Percentiles rank a stretch among this genome's conserved stretches.
phyloP scores from a whole-genome alignment of 2,888 invertebrate genomes.

The Synanthedon andrenaeformis region DNA sequence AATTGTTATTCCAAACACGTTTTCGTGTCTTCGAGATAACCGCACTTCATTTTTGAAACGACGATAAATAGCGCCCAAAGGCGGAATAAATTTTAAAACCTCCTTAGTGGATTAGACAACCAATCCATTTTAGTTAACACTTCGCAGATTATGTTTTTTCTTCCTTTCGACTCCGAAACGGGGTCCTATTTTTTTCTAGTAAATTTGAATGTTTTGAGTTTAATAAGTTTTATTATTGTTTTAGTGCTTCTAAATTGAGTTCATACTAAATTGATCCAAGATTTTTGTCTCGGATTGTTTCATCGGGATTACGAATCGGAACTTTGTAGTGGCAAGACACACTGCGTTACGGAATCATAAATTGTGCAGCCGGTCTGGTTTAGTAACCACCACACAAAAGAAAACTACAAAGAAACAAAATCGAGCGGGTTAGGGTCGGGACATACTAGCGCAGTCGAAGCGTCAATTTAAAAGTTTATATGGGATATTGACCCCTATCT shows the following conservation, averaged over 20 bases:
- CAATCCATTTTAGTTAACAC: constrained; percentile 16
- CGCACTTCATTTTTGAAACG: constrained; percentile 66
- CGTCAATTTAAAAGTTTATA: too few relatives aligned
- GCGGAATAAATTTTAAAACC: constrained; percentile 63
- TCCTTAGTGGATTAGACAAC: constrained; percentile 30
- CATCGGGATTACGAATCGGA: too few relatives aligned
- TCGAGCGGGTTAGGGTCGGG: too few relatives aligned
- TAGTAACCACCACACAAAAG: too few relatives aligned
- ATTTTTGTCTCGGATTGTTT: too few relatives aligned
- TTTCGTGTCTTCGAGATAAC: constrained; percentile 58
- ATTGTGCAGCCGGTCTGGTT: too few relatives aligned
- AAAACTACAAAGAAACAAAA: too few relatives aligned
- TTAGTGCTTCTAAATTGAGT: neutral
- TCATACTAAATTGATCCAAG: neutral
- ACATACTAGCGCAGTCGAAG: too few relatives aligned
- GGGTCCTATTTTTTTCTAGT: neutral
- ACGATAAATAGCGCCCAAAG: constrained; percentile 60
- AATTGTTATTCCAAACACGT: constrained; percentile 58
- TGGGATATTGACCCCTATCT: too few relatives aligned
- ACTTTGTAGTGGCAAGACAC: too few relatives aligned
- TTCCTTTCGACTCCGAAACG: neutral
- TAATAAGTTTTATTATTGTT: neutral
- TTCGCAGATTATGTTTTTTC: neutral
- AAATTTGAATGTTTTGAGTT: neutral
- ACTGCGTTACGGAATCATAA: too few relatives aligned